A percentile compares a stretch with the other conserved stretches of the same genome.
Evolutionary conservation across 2,797 vertebrate genomes (phyloP).

Genomic region (Simalia tracyae): DNA sequence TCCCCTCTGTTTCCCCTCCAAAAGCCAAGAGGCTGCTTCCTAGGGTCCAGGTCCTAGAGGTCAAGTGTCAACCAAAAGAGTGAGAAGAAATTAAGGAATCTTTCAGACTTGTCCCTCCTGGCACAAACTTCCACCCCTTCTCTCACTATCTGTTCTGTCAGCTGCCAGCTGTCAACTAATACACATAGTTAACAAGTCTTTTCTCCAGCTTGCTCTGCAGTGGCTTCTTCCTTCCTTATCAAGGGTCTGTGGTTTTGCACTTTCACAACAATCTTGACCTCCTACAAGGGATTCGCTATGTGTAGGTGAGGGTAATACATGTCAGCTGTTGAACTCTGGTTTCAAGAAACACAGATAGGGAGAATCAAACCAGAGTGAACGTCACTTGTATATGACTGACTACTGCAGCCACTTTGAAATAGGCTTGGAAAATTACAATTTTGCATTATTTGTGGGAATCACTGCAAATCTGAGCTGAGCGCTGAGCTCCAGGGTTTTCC

Average conservation of each 20-base stretch:
- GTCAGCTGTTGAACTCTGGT: background rate
- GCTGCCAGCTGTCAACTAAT: background rate
- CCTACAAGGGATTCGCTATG: background rate
- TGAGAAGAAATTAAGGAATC: background rate
- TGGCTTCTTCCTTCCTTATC: background rate
- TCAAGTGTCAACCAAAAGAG: background rate
- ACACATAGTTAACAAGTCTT: background rate
- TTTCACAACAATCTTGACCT: background rate
- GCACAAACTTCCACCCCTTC: too few relatives aligned
- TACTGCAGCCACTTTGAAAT: background rate
- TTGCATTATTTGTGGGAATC: background rate
- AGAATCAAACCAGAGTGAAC: background rate
- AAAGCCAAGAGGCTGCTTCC: background rate
- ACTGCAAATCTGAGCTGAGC: background rate
- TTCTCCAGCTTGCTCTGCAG: background rate
- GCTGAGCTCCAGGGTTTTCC: background rate
- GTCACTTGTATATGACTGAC: background rate
- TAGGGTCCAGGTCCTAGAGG: background rate
- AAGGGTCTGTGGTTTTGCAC: slow-evolving; percentile 12
- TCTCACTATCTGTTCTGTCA: background rate
- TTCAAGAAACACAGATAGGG: background rate
- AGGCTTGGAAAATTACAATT: background rate
- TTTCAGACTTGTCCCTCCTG: background rate
- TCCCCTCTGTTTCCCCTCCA: background rate
- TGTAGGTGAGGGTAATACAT: background rate